Conservation (phyloP, 2,113 vertebrate species). For the Boulengeromyrus knoepffleri region DNA sequence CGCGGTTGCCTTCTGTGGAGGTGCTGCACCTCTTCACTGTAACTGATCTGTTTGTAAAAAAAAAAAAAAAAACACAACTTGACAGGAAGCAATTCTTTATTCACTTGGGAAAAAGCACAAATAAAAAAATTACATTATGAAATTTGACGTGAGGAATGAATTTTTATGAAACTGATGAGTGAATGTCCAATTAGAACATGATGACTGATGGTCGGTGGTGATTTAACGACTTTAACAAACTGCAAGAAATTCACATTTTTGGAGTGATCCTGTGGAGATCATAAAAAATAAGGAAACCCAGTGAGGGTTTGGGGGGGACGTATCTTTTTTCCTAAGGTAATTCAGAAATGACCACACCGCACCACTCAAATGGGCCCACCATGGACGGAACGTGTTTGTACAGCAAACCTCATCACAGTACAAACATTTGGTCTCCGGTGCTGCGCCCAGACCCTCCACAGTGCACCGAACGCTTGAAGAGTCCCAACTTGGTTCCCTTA, state of each 20-base stretch:
- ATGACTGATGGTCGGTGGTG: not conserved
- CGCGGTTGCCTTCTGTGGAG: not conserved
- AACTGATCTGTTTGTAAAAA: not conserved
- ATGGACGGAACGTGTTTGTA: slow-evolving; percentile 14
- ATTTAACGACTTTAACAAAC: not conserved
- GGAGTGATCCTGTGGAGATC: not conserved
- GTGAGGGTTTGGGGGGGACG: not conserved
- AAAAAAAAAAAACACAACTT: not conserved
- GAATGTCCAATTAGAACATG: not conserved
- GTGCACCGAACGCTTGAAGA: not conserved
- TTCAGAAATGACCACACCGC: not conserved
- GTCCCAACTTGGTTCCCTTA: not conserved
- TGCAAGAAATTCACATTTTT: not conserved
- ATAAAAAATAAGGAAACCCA: not conserved
- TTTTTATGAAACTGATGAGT: not conserved
- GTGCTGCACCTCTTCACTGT: not conserved
- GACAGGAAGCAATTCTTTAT: not conserved
- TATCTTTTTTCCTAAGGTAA: not conserved
- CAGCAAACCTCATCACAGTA: slow-evolving; percentile 17
- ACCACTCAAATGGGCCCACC: slow-evolving; percentile 21
- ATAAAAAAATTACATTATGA: not conserved
- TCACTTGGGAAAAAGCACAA: not conserved
- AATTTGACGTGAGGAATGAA: not conserved
- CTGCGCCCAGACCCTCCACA: slow-evolving; percentile 16
- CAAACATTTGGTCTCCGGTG: slow-evolving; percentile 25